These are phyloP conservation scores for Acleris sparsana DNA, from an alignment of 2,888 invertebrate genomes.

Conservation along the genomic window DNA sequence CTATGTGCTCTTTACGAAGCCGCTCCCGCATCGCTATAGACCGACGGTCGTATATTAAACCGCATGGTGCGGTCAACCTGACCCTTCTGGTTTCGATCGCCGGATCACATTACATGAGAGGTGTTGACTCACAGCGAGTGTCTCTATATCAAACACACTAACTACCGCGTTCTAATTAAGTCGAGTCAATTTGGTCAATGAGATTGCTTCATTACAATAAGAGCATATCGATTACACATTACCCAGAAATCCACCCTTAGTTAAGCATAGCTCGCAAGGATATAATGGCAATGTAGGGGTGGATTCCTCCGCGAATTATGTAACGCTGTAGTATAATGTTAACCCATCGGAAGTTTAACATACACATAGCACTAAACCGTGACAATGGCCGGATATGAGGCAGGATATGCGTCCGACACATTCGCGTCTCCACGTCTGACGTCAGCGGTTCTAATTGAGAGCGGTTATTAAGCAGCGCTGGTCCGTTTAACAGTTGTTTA, in stretches of 20 bases:
- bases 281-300: conserved; percentile 5
- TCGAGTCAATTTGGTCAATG: conserved; percentile 49
- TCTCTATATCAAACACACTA: conserved; percentile 63
- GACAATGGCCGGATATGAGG: conserved; percentile 71
- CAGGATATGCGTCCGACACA: conserved; percentile 67
- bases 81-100: conserved; percentile 66
- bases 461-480: conserved; percentile 41
- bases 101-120: conserved; percentile 70
- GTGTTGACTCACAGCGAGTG: conserved; percentile 67
- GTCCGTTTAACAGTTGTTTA: conserved; percentile 25
- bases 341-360: conserved; percentile 28
- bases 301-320: conserved; percentile 14
- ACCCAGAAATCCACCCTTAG: conserved; percentile 7
- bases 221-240: conserved; percentile 29
- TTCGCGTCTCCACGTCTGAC: conserved; percentile 63
- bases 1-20: conserved; percentile 33
- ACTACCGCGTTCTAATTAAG: conserved; percentile 68
- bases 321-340: conserved; percentile 14
- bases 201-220: conserved; percentile 53
- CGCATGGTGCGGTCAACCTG: conserved; percentile 64
- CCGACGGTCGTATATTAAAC: conserved; percentile 53
- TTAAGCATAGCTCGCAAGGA: not conserved
- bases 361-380: conserved; percentile 41
- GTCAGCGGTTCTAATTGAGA: conserved; percentile 61
- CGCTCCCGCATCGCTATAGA: conserved; percentile 40